phyloP scores from a whole-genome alignment of 2,113 vertebrate genomes.

The Carlito syrichta region DNA sequence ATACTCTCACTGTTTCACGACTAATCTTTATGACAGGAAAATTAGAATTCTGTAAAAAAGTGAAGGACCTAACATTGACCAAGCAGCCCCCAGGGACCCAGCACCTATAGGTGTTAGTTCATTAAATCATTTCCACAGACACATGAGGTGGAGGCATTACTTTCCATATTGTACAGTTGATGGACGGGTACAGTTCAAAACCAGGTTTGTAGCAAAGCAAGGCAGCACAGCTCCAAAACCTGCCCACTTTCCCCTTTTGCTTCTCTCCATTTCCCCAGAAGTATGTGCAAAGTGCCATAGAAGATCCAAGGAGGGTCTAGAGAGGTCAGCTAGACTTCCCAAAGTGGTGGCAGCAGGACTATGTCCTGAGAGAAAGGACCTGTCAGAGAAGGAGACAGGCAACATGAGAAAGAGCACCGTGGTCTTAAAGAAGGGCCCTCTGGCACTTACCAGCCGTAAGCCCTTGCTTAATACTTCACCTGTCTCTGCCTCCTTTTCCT shows the following conservation, averaged over 20 bases:
- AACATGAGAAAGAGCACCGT: neutral
- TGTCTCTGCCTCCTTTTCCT: neutral
- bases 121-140: neutral
- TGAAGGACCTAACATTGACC: too few relatives aligned
- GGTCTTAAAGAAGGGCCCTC: neutral
- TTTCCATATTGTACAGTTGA: neutral
- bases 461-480: neutral
- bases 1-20: neutral
- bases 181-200: neutral
- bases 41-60: neutral
- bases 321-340: neutral
- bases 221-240: neutral
- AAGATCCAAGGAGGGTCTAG: accelerated
- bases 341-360: neutral
- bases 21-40: neutral
- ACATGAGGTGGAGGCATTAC: accelerated
- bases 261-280: neutral
- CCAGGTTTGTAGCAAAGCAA: neutral
- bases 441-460: neutral
- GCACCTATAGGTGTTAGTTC: neutral
- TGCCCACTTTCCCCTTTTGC: neutral
- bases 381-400: neutral
- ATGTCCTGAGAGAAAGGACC: neutral
- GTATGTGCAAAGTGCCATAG: neutral
- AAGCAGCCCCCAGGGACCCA: accelerated